phyloP scores from a whole-genome alignment of 2,888 invertebrate genomes.

The Prostheceraeus crozeri region DNA sequence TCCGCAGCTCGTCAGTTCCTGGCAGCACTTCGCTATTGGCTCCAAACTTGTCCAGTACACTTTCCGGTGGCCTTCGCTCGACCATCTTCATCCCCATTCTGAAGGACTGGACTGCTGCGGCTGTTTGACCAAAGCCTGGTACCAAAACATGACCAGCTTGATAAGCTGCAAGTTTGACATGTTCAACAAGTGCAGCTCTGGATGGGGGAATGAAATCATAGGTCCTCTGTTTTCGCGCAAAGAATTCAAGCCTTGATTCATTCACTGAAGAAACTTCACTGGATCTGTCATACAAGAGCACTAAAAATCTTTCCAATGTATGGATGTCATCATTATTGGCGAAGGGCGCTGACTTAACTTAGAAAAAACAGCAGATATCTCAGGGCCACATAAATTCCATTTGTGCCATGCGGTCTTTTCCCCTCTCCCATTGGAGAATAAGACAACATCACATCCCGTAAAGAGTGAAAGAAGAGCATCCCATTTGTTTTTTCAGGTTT shows the following conservation, averaged over 20 bases:
- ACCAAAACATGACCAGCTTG: conserved; percentile 15
- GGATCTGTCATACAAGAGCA: conserved; percentile 42
- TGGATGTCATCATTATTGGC: conserved; percentile 36
- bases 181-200: conserved; percentile 33
- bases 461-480: conserved; percentile 42
- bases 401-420: conserved; percentile 43
- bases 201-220: conserved; percentile 42
- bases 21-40: conserved; percentile 40
- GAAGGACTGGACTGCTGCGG: background rate
- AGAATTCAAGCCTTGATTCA: conserved; percentile 41
- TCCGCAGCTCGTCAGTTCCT: conserved; percentile 41
- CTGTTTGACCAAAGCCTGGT: background rate
- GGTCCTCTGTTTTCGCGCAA: conserved; percentile 42
- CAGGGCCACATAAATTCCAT: too few species aligned
- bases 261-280: conserved; percentile 40
- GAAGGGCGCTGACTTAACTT: conserved; percentile 34
- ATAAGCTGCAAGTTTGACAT: background rate
- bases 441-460: conserved; percentile 43
- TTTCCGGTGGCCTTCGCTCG: conserved; percentile 37
- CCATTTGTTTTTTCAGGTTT: conserved; percentile 40
- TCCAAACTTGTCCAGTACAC: conserved; percentile 39
- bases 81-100: background rate
- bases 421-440: conserved; percentile 41
- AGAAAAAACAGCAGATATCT: conserved; percentile 38
- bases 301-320: conserved; percentile 41